Base-by-base conservation (phyloP, 2,113 vertebrate species). In the Tragelaphus imberbis region DNA sequence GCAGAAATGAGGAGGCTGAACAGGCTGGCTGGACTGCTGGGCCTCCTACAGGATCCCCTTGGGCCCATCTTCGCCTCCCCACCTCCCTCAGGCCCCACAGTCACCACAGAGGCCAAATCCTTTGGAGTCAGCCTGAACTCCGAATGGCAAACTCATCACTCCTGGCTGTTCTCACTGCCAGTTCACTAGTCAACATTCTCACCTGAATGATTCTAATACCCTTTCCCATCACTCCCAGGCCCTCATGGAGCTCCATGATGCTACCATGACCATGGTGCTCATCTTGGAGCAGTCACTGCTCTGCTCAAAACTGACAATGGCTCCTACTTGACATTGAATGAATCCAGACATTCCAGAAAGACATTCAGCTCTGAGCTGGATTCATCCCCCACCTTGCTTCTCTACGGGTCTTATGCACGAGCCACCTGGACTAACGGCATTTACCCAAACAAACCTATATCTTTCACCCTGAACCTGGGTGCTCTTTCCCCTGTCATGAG, bases 391-490 rank as follows among this genome's bases (percentile, higher is more conserved):
- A 61, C 51, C 44, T 53, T 9, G 1, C 40, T 71, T 81, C 81
- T 56, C 51, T 1, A 2, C 0, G 36, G 65, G 23, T 33, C 51
- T 33, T 4, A 4, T 2, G 1, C 1, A 1, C 4, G 27, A 10
- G 77, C 23, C 40, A 68, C 47, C 25, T 2, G 4, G 53, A 47
- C 61, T 55, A 23, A 84, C 7, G 0, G 10, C 28, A 12, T 27
- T 25, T 7, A 44, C 55, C 27, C n/a, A 80, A 40, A 82, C 47
- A 63, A 21, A 53, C 11, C 15, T 0, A 15, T 3, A 16, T 10
- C 40, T 63, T 13, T 61, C 8, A 1, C 23, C 58, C 12, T 40
- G 55, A 94, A 36, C 84, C 23, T 15, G 56, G 56, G 16, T 28
- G 87, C 36, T 51, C 55, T 71, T 51, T 47, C n/a, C 30, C 19